Conservation (phyloP, 2,113 vertebrate species). For the Callopanchax toddi region DNA sequence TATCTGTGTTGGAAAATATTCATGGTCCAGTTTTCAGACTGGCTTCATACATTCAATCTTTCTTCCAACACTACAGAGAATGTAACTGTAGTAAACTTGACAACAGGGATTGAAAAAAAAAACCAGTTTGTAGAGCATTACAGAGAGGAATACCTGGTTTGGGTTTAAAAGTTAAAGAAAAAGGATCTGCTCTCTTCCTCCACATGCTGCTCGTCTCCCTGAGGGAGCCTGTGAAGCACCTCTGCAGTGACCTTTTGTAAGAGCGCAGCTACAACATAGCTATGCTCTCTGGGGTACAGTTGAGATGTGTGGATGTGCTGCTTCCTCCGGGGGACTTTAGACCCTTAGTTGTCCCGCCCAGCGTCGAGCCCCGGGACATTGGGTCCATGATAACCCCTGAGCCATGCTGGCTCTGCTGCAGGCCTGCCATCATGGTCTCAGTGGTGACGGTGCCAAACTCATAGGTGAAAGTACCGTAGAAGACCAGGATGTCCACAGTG, state of each 20-base stretch:
- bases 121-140: slow-evolving; percentile 10
- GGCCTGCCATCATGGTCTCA: slow-evolving; percentile 86
- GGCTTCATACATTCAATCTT: slow-evolving; percentile 43
- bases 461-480: slow-evolving; percentile 92
- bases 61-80: background rate
- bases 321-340: slow-evolving; percentile 88
- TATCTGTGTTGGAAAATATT: slow-evolving; percentile 52
- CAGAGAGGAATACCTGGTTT: slow-evolving; percentile 21
- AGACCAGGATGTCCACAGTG: slow-evolving; percentile 89
- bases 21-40: slow-evolving; percentile 27
- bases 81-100: slow-evolving; percentile 15
- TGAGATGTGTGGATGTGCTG: slow-evolving; percentile 90
- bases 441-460: slow-evolving; percentile 89
- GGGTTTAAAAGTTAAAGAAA: slow-evolving; percentile 19
- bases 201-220: slow-evolving; percentile 18
- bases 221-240: slow-evolving; percentile 18
- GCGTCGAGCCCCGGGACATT: slow-evolving; percentile 58
- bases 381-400: slow-evolving; percentile 74
- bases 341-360: slow-evolving; percentile 75
- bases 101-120: background rate
- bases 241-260: slow-evolving; percentile 7
- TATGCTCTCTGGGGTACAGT: slow-evolving; percentile 88
- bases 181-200: slow-evolving; percentile 11
- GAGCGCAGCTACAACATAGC: slow-evolving; percentile 85
- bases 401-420: slow-evolving; percentile 78